Evolutionary conservation across 1,140 invertebrate species (phyloP).

Genomic region (Zaprionus kolodkinae): DNA sequence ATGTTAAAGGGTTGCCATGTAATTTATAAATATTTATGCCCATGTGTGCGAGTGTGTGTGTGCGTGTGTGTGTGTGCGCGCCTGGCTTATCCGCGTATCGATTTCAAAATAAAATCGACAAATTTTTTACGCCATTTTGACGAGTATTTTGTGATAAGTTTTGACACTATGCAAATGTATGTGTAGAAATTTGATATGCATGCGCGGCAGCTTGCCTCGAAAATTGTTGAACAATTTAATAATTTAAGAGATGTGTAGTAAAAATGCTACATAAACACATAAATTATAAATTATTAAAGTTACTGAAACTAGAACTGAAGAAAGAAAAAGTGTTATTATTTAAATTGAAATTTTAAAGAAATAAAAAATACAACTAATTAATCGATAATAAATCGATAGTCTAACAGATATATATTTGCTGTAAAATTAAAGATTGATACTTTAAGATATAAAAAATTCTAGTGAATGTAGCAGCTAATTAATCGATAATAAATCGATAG

Average conservation of each 20-base stretch:
- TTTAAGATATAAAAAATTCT: too few relatives aligned
- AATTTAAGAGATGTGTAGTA: not conserved
- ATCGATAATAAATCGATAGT: too few relatives aligned
- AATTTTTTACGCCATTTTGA: constrained; percentile 60
- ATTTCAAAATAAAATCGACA: constrained; percentile 66
- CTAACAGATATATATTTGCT: too few relatives aligned
- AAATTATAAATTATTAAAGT: too few relatives aligned
- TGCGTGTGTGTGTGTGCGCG: constrained; percentile 14
- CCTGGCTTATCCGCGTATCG: constrained; percentile 54
- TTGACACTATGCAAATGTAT: constrained; percentile 69
- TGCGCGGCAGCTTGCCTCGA: constrained; percentile 7
- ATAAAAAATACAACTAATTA: too few relatives aligned
- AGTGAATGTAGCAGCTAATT: too few relatives aligned
- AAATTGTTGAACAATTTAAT: constrained; percentile 27
- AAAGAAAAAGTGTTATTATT: too few relatives aligned
- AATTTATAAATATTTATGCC: constrained; percentile 43
- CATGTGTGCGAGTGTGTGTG: not conserved
- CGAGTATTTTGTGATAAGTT: constrained; percentile 64
- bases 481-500: too few relatives aligned
- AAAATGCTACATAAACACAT: not conserved
- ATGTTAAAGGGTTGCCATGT: constrained; percentile 27
- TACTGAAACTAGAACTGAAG: too few relatives aligned
- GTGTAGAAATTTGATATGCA: constrained; percentile 10
- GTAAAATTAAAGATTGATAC: too few relatives aligned
- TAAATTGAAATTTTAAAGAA: too few relatives aligned